phyloP scores from a whole-genome alignment of 2,888 invertebrate genomes.

The Archaeoteleia sp. region DNA sequence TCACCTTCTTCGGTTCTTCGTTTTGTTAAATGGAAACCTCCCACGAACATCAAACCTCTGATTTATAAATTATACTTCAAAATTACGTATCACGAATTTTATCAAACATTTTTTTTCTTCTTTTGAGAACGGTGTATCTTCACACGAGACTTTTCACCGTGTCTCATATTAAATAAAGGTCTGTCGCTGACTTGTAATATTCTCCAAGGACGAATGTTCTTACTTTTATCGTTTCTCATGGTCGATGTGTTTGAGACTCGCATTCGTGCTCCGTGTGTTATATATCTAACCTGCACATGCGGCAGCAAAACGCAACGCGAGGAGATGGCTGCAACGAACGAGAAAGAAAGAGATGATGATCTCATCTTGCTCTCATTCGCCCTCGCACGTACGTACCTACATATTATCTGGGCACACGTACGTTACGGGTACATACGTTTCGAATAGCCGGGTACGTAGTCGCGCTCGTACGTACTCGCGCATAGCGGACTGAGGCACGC shows the following conservation, averaged over 20 bases:
- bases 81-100: too few relatives aligned
- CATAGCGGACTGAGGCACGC: conserved; percentile 16
- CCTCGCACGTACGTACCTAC: conserved; percentile 35
- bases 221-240: conserved; percentile 21
- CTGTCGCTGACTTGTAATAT: background rate
- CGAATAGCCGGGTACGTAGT: conserved; percentile 15
- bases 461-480: conserved; percentile 13
- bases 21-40: too few relatives aligned
- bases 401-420: conserved; percentile 32
- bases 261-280: conserved; percentile 36
- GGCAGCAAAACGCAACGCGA: conserved; percentile 43
- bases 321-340: conserved; percentile 38
- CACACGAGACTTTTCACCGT: conserved; percentile 6
- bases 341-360: conserved; percentile 43
- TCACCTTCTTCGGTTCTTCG: too few relatives aligned
- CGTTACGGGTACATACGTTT: conserved; percentile 27
- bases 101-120: too few relatives aligned
- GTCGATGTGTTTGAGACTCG: conserved; percentile 17
- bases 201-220: conserved; percentile 10
- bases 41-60: too few relatives aligned
- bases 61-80: too few relatives aligned
- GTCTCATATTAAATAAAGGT: conserved; percentile 18
- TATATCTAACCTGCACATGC: conserved; percentile 29
- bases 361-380: conserved; percentile 39
- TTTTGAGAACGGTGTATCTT: too few relatives aligned